Evolutionary conservation across 2,113 vertebrate genomes (phyloP), one percentile per base, ranked within the genome.

Genomic region (Oceanites oceanicus): DNA sequence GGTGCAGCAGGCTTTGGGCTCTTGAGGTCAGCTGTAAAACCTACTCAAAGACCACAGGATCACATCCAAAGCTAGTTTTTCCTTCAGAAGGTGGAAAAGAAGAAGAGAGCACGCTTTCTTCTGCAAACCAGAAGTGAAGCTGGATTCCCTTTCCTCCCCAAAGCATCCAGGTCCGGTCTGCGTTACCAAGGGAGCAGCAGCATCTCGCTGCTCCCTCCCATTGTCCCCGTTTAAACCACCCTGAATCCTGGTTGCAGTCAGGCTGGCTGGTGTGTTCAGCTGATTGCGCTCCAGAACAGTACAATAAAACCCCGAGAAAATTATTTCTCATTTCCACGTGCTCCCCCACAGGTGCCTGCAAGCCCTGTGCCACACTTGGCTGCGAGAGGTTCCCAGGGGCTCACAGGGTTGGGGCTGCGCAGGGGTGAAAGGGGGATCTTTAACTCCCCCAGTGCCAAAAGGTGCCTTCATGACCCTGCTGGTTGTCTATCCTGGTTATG

Each of bases 321-420:
- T 40, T 7, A 1, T 29, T 59, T 72, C 74, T 92, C 5, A 22
- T 74, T 91, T 63, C 47, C 21, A 4, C 1, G 0, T 38, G 45
- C 17, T 86, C 32, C 19, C 8, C 55, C 5, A 8, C 8, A 36
- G n/a, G 67, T 77, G 29, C 19, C 58, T 78, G 44, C n/a, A 52
- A 86, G 68, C 34, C 36, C 27, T 30, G 26, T 36, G 79, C 22
- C 1, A 1, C 2, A 0, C 18, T 21, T 70, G 42, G 45, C 68
- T 71, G 36, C 2, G 2, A 30, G 50, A 34, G 15, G 20, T 52
- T 91, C 66, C 74, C 26, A 9, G 13, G 50, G 29, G 42, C 58
- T 73, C 3, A 0, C n/a, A 15, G n/a, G 15, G 14, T 3, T 49
- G 53, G 50, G 50, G 38, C 77, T 63, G 42, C 6, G 3, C 3